These are phyloP conservation scores for Martes martes DNA, from an alignment of 2,113 vertebrate genomes.

Conservation along the genomic window DNA sequence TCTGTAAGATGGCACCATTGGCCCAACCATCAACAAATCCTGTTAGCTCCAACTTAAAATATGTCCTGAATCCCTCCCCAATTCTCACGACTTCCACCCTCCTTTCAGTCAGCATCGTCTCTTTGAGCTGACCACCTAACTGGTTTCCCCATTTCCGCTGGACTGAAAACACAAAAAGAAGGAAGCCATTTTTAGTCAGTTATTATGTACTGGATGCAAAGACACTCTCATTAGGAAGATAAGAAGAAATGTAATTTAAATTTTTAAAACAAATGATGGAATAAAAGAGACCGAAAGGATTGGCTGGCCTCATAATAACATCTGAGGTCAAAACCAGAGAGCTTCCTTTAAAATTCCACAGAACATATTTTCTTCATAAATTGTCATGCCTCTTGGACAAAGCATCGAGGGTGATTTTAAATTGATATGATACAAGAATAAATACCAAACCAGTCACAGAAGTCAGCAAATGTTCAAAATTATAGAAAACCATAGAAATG, in stretches of 20 bases:
- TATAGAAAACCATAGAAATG: conserved; percentile 40
- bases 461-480: conserved; percentile 55
- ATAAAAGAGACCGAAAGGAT: not conserved
- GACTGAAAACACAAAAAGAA: not conserved
- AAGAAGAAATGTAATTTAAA: conserved; percentile 57
- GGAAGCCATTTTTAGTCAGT: not conserved
- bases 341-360: conserved; percentile 48
- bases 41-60: not conserved
- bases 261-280: conserved; percentile 60
- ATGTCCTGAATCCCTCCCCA: not conserved
- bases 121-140: not conserved
- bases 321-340: conserved; percentile 61
- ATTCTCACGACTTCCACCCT: not conserved
- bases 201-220: conserved; percentile 51
- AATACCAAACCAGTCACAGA: conserved; percentile 65
- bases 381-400: conserved; percentile 55
- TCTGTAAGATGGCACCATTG: not conserved
- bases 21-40: not conserved
- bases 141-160: not conserved
- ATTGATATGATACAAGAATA: conserved; percentile 59
- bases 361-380: conserved; percentile 50
- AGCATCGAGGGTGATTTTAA: conserved; percentile 60
- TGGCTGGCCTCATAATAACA: not conserved
- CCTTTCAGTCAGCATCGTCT: rapidly evolving
- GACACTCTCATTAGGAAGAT: conserved; percentile 61